Conservation (phyloP, 2,797 vertebrate species). For the Alosa sapidissima region DNA sequence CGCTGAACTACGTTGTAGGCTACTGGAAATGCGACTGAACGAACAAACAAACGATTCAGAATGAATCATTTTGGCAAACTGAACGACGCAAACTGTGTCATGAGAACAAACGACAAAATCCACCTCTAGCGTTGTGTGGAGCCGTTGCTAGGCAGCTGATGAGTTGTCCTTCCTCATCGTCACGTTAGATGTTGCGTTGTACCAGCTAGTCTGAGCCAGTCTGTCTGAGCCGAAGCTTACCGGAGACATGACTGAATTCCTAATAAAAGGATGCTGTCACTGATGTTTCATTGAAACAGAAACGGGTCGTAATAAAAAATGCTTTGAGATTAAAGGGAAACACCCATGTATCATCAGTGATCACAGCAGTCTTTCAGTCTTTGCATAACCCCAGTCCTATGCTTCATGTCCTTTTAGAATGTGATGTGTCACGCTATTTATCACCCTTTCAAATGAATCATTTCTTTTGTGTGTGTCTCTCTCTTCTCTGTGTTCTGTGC, state of each 20-base stretch:
- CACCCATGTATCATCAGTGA: background rate
- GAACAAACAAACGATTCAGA: no score
- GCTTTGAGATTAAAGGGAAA: background rate
- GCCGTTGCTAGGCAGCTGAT: conserved; percentile 67
- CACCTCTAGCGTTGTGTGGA: conserved; percentile 43
- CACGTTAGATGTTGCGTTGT: conserved; percentile 59
- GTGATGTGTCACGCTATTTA: background rate
- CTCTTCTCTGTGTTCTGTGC: conserved; percentile 1
- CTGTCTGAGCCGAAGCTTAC: background rate
- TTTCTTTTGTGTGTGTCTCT: background rate
- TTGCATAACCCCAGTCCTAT: background rate
- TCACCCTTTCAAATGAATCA: background rate
- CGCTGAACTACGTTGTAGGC: no score
- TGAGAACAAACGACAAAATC: no score
- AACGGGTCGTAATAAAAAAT: background rate
- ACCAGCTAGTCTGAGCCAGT: background rate
- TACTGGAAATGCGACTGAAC: no score
- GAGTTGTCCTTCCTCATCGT: conserved; percentile 57
- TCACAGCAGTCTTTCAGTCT: background rate
- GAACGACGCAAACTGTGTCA: no score
- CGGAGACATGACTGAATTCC: conserved; percentile 2
- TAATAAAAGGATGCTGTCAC: background rate
- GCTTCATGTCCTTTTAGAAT: background rate
- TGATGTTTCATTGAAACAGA: background rate
- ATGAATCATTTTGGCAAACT: no score